Conservation (phyloP, 2,888 invertebrate genomes). For the Myopa testacea region DNA sequence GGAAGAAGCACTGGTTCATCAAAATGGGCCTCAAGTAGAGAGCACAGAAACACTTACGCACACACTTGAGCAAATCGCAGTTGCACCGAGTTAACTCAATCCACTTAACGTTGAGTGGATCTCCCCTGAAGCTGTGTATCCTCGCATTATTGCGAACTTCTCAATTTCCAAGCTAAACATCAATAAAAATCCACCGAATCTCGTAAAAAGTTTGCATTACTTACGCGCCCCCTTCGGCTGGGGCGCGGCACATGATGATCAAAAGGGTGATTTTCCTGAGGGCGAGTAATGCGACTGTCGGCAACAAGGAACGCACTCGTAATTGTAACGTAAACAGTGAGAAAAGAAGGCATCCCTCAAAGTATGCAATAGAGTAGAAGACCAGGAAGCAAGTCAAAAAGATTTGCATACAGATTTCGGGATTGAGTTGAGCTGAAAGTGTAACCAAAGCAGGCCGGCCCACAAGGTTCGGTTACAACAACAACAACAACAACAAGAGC, state of each 20-base stretch:
- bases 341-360: conserved; percentile 11
- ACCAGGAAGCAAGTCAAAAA: background rate
- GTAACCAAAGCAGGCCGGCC: background rate
- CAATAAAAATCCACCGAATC: conserved; percentile 21
- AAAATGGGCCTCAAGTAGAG: too few species aligned
- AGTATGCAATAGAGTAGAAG: conserved; percentile 3
- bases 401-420: conserved; percentile 2
- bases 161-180: conserved; percentile 20
- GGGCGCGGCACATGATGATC: too few species aligned
- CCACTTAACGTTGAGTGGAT: too few species aligned
- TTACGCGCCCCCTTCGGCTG: conserved; percentile 8
- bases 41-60: background rate
- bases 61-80: background rate
- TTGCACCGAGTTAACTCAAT: too few species aligned
- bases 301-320: background rate
- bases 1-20: too few species aligned
- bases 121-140: background rate
- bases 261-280: background rate
- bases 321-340: conserved; percentile 30
- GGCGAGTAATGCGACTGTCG: background rate
- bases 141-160: background rate
- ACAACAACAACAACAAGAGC: background rate
- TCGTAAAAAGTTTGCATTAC: conserved; percentile 11
- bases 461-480: background rate
- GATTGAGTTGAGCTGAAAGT: background rate